Conservation (phyloP, 2,888 invertebrate genomes). For the Drosophila nigricruria region DNA sequence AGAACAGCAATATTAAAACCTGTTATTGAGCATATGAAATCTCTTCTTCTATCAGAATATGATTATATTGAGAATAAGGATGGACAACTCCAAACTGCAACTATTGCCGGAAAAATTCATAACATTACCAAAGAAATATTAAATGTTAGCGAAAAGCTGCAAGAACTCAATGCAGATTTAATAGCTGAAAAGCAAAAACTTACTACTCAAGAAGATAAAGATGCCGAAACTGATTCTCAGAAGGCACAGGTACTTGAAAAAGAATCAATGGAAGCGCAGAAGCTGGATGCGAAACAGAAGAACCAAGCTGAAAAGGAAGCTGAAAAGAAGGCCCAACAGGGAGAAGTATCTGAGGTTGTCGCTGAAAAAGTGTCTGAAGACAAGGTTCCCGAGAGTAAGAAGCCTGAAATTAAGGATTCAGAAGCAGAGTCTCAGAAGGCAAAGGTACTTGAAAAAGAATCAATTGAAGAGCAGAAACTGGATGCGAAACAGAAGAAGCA, state of each 20-base stretch:
- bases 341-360: constrained; percentile 30
- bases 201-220: not conserved
- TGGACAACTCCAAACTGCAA: constrained; percentile 27
- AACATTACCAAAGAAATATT: constrained; percentile 42
- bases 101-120: constrained; percentile 38
- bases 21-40: constrained; percentile 54
- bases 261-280: constrained; percentile 8
- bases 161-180: constrained; percentile 12
- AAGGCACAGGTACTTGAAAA: constrained; percentile 2
- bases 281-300: constrained; percentile 1
- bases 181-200: not conserved
- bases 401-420: not conserved
- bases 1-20: constrained; percentile 27
- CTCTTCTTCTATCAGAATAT: constrained; percentile 46
- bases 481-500: not conserved
- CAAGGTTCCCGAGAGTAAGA: not conserved
- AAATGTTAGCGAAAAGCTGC: constrained; percentile 44
- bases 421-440: not conserved
- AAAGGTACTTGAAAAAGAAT: not conserved
- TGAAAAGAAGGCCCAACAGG: constrained; percentile 12
- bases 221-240: constrained; percentile 4
- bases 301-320: constrained; percentile 20
- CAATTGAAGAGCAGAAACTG: not conserved
- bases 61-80: constrained; percentile 61
- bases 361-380: constrained; percentile 23